Evolutionary conservation across 2,888 invertebrate species (phyloP).

Genomic region (Limenitis arthemis): DNA sequence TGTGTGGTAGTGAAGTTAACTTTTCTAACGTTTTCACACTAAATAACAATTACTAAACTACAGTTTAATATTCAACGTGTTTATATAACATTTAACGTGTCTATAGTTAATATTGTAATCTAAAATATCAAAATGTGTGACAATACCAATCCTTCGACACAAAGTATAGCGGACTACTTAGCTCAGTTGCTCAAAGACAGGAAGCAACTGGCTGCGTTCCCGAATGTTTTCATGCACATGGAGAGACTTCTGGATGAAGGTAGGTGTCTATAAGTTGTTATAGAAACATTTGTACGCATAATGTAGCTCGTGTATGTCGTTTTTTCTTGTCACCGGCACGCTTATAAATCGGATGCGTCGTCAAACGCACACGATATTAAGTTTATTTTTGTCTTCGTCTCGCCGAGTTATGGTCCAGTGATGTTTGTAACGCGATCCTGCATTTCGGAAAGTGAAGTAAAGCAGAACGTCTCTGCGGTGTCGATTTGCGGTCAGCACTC

Average conservation of each 20-base stretch:
- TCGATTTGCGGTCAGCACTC: constrained; percentile 62
- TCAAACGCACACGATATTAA: constrained; percentile 69
- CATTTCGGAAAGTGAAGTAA: constrained; percentile 61
- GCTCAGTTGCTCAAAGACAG: constrained; percentile 99
- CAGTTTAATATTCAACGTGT: constrained; percentile 59
- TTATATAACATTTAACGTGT: constrained; percentile 61
- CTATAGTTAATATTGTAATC: constrained; percentile 50
- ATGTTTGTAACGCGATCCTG: constrained; percentile 68
- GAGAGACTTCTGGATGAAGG: constrained; percentile 99
- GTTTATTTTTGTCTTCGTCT: constrained; percentile 71
- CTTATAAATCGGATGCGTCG: constrained; percentile 66
- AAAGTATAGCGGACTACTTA: constrained; percentile 99
- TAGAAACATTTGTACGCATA: constrained; percentile 39
- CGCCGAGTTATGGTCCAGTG: constrained; percentile 71
- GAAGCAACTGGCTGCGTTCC: constrained; percentile 99
- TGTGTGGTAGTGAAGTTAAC: constrained; percentile 71
- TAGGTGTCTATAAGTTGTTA: constrained; percentile 64
- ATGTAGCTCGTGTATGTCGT: constrained; percentile 22
- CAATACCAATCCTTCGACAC: constrained; percentile 82
- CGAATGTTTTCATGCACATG: constrained; percentile 99
- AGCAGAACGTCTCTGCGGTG: constrained; percentile 52
- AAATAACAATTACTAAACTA: constrained; percentile 68
- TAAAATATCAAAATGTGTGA: constrained; percentile 65
- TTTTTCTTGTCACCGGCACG: constrained; percentile 54
- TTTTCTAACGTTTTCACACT: constrained; percentile 67